Percentiles rank a stretch among this genome's conserved stretches.
Conservation (phyloP, 2,113 vertebrate genomes). For the Nerophis lumbriciformis region DNA sequence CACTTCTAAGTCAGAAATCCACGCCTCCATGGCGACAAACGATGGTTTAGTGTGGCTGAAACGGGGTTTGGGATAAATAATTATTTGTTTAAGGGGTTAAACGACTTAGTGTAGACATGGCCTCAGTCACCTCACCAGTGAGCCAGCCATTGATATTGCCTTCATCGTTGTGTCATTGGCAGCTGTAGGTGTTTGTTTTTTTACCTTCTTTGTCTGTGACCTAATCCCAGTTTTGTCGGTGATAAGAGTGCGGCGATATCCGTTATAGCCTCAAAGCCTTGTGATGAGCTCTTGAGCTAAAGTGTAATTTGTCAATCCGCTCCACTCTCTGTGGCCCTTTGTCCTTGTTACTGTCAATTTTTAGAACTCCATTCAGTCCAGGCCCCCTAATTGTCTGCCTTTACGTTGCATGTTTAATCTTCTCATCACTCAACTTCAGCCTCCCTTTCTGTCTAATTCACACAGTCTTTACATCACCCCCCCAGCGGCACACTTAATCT, state of each 20-base stretch:
- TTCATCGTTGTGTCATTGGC: slow-evolving; percentile 26
- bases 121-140: slow-evolving; percentile 18
- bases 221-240: slow-evolving; percentile 11
- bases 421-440: slow-evolving; percentile 4
- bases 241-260: slow-evolving; percentile 21
- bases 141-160: slow-evolving; percentile 8
- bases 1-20: too few species aligned
- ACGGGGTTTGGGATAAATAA: too few species aligned
- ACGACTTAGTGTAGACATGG: neutral
- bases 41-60: too few species aligned
- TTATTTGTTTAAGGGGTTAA: too few species aligned
- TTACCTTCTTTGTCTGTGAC: neutral
- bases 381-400: slow-evolving; percentile 30
- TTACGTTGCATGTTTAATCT: slow-evolving; percentile 22
- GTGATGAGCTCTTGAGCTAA: slow-evolving; percentile 31
- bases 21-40: too few species aligned
- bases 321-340: slow-evolving; percentile 5
- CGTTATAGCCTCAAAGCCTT: slow-evolving; percentile 26
- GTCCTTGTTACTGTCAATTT: slow-evolving; percentile 25
- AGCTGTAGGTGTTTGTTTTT: neutral
- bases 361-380: slow-evolving; percentile 35
- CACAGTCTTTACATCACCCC: slow-evolving; percentile 16
- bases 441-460: slow-evolving; percentile 19
- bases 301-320: slow-evolving; percentile 26
- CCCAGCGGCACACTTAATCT: slow-evolving; percentile 8